Percentiles rank a stretch among this genome's conserved stretches.
Evolutionary conservation across 2,113 vertebrate species (phyloP).

Genomic region (Cairina moschata): DNA sequence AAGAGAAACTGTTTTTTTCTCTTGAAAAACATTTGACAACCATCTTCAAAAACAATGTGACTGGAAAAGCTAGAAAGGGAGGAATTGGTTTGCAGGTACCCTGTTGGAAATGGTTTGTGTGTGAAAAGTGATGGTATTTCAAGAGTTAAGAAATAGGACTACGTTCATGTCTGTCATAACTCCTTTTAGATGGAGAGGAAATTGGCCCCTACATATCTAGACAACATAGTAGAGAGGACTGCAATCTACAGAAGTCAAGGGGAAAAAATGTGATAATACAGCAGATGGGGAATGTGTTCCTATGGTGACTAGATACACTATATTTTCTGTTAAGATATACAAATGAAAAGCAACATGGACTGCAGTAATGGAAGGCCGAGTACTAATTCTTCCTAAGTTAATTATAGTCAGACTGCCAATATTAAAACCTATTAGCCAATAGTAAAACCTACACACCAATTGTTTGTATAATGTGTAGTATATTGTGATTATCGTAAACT

Average conservation of each 20-base stretch:
- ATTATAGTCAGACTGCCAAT: background rate
- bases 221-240: constrained; percentile 41
- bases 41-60: background rate
- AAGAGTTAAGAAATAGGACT: constrained; percentile 46
- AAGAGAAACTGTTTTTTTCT: background rate
- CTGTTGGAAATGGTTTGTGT: background rate
- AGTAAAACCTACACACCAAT: fast-evolving
- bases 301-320: constrained; percentile 62
- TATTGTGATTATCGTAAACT: background rate
- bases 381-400: background rate
- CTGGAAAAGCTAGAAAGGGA: background rate
- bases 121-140: background rate
- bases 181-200: constrained; percentile 50
- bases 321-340: constrained; percentile 64
- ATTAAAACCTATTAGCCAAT: background rate
- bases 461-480: background rate
- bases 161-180: constrained; percentile 17
- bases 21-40: background rate
- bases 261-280: constrained; percentile 68
- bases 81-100: background rate
- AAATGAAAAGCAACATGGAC: background rate
- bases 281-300: constrained; percentile 66
- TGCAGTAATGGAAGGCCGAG: background rate
- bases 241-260: constrained; percentile 64
- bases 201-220: constrained; percentile 63